Evolutionary conservation across 1,140 invertebrate genomes (phyloP).

Genomic region (Cyclargus thomasi): DNA sequence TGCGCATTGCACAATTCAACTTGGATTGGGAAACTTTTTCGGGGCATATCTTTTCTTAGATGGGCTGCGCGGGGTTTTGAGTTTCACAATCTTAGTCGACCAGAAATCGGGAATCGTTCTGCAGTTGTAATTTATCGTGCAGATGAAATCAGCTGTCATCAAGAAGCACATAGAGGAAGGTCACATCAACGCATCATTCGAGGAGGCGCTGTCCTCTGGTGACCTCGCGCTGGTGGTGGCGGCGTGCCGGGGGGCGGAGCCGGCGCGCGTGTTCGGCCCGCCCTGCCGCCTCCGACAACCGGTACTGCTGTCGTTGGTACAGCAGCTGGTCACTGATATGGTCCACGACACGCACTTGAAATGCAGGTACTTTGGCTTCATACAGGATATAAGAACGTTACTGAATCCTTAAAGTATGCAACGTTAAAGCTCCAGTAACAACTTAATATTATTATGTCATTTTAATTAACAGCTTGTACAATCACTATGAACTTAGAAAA

Average conservation of each 20-base stretch:
- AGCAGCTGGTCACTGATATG: conserved; percentile 93
- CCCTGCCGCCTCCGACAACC: conserved; percentile 84
- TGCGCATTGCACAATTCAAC: too few relatives aligned
- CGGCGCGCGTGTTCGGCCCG: conserved; percentile 81
- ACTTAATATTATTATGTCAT: too few relatives aligned
- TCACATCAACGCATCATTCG: conserved; percentile 88
- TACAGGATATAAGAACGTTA: not conserved
- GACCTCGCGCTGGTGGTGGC: conserved; percentile 89
- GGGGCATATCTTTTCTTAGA: too few relatives aligned
- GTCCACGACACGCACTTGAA: conserved; percentile 89
- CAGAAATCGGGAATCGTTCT: too few relatives aligned
- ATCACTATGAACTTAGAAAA: too few relatives aligned
- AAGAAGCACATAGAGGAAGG: conserved; percentile 82
- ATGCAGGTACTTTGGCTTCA: conserved; percentile 80
- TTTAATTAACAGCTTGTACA: too few relatives aligned
- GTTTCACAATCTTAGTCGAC: too few relatives aligned
- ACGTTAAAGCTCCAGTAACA: too few relatives aligned
- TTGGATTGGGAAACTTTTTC: too few relatives aligned
- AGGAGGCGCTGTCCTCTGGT: conserved; percentile 87
- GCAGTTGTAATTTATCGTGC: conserved; percentile 5
- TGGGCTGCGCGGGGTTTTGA: too few relatives aligned
- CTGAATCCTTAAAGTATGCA: too few relatives aligned
- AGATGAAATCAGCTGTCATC: conserved; percentile 80
- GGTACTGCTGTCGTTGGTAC: conserved; percentile 90
- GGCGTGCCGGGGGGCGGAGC: conserved; percentile 88